A percentile compares a stretch with the other conserved stretches of the same genome.
Conservation (phyloP, 2,888 invertebrate species). For the Neoitamus cyanurus region DNA sequence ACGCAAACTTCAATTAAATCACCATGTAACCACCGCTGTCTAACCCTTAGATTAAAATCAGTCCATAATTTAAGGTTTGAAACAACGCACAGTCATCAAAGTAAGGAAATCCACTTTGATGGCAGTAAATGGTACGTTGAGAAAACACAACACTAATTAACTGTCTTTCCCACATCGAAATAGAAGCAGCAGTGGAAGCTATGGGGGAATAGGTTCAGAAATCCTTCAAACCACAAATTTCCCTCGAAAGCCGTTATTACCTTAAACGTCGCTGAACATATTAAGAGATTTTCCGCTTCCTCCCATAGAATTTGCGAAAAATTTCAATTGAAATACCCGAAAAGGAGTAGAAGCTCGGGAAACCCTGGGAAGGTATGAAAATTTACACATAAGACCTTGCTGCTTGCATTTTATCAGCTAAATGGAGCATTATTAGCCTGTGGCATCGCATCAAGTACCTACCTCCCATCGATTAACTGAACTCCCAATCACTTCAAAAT, state of each 20-base stretch:
- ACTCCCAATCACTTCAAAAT: slow-evolving; percentile 36
- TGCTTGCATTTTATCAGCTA: neutral
- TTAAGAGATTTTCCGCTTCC: neutral
- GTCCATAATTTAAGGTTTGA: neutral
- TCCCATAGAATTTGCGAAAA: neutral
- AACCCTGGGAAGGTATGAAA: neutral
- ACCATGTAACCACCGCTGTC: neutral
- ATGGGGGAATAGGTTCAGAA: neutral
- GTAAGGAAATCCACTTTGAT: neutral
- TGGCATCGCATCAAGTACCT: slow-evolving; percentile 16
- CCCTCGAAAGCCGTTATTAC: neutral
- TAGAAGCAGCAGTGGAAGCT: neutral
- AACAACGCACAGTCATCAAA: neutral
- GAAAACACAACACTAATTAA: neutral
- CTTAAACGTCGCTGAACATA: neutral
- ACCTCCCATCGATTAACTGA: slow-evolving; percentile 33
- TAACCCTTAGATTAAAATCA: neutral
- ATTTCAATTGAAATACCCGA: neutral
- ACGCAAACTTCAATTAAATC: neutral
- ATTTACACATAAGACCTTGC: neutral
- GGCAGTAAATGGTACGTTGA: neutral
- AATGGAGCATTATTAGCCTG: slow-evolving; percentile 31
- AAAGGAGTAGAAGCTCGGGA: neutral
- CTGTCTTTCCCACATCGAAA: neutral
- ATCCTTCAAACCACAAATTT: neutral